Conservation (phyloP, 2,888 invertebrate species). For the Dorcus hopei region DNA sequence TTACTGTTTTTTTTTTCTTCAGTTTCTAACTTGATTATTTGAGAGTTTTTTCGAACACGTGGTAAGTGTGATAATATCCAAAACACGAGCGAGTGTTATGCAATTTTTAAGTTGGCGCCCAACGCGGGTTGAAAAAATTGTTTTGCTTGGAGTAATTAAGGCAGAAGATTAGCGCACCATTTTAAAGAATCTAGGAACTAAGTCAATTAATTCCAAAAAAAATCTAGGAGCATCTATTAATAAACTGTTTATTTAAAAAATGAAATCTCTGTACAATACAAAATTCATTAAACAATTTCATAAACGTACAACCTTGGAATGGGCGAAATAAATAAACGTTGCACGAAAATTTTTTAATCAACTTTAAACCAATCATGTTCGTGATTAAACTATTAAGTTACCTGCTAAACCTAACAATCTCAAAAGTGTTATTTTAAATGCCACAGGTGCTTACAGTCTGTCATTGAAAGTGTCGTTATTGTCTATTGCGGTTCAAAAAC, state of each 20-base stretch:
- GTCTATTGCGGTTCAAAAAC: not conserved
- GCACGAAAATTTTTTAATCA: slow-evolving; percentile 8
- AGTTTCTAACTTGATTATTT: too few relatives aligned
- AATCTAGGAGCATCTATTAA: too few relatives aligned
- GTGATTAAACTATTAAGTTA: not conserved
- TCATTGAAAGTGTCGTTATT: too few relatives aligned
- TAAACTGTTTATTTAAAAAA: not conserved
- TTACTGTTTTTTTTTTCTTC: too few relatives aligned
- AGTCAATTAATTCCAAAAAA: too few relatives aligned
- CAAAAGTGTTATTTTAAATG: not conserved
- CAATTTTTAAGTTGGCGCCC: not conserved
- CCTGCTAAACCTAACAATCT: not conserved
- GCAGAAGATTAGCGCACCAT: too few relatives aligned
- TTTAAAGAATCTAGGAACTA: too few relatives aligned
- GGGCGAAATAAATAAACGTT: slow-evolving; percentile 15
- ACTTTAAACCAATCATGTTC: not conserved
- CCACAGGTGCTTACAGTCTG: not conserved
- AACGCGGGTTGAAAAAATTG: not conserved
- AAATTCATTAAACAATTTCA: slow-evolving; percentile 19
- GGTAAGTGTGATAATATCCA: too few relatives aligned
- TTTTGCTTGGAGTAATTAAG: too few relatives aligned
- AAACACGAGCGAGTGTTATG: not conserved
- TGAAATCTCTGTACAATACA: slow-evolving; percentile 17
- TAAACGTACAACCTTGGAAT: slow-evolving; percentile 21
- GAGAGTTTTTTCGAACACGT: too few relatives aligned